Percentiles rank a stretch among this genome's conserved stretches.
Evolutionary conservation across 2,113 vertebrate genomes (phyloP).

Genomic region (Australoheros scitulus): DNA sequence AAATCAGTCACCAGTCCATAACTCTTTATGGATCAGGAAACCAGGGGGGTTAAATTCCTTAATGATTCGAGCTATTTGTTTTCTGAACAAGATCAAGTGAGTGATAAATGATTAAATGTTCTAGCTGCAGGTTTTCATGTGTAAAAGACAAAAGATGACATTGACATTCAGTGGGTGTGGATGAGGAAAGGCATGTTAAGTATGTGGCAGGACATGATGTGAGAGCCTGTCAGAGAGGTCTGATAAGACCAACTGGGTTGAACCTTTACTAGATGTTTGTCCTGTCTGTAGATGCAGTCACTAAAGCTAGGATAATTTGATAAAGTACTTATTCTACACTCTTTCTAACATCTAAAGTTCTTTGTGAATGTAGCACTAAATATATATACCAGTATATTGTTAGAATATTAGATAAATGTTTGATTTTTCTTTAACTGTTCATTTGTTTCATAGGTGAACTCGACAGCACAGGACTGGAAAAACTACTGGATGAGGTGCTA

Average conservation of each 20-base stretch:
- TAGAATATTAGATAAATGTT: background rate
- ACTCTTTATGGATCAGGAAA: background rate
- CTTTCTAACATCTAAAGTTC: background rate
- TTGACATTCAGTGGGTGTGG: constrained; percentile 39
- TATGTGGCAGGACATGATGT: constrained; percentile 34
- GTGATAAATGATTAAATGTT: background rate
- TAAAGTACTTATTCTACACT: background rate
- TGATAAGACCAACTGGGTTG: constrained; percentile 21
- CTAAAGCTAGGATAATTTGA: background rate
- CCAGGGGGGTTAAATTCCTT: background rate
- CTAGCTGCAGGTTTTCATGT: background rate
- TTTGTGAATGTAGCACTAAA: background rate
- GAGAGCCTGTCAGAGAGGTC: constrained; percentile 29
- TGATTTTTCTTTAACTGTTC: background rate
- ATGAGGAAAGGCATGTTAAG: constrained; percentile 53
- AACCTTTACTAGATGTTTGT: constrained; percentile 1
- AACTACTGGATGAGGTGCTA: background rate
- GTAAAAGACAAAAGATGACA: background rate
- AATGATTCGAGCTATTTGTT: background rate
- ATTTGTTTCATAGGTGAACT: constrained; percentile 31
- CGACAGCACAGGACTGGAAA: background rate
- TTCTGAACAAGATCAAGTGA: background rate
- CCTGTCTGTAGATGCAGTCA: constrained; percentile 7
- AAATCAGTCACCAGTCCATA: background rate
- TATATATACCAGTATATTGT: background rate